phyloP scores from a whole-genome alignment of 37 sponge, comb jelly and placozoan genomes.

The Aplysina aerophoba region DNA sequence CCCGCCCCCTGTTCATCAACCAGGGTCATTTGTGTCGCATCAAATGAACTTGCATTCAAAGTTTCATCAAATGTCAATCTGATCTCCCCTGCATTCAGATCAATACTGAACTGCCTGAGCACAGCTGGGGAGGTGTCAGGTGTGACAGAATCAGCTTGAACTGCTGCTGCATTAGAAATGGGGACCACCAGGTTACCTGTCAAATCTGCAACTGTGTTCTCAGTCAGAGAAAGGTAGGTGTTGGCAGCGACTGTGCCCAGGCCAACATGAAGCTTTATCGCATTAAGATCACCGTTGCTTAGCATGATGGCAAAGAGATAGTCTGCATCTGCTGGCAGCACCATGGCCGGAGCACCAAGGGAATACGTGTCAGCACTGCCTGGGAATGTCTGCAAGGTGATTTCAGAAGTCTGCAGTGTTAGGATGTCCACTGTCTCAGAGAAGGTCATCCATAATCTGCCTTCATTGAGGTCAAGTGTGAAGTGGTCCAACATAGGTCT shows the following conservation, averaged over 20 bases:
- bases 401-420: constrained; percentile 41
- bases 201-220: constrained; percentile 63
- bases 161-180: constrained; percentile 38
- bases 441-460: constrained; percentile 73
- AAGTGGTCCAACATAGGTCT: constrained; percentile 51
- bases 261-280: constrained; percentile 58
- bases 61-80: constrained; percentile 78
- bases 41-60: constrained; percentile 58
- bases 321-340: constrained; percentile 82
- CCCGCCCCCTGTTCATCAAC: constrained; percentile 43
- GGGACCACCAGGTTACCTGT: constrained; percentile 60
- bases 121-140: constrained; percentile 52
- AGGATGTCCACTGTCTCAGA: constrained; percentile 79
- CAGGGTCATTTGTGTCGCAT: constrained; percentile 53
- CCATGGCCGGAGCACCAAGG: constrained; percentile 39
- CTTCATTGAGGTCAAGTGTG: constrained; percentile 71
- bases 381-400: constrained; percentile 40
- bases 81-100: constrained; percentile 69
- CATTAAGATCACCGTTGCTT: constrained; percentile 61
- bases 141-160: constrained; percentile 31
- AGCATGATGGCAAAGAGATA: constrained; percentile 59
- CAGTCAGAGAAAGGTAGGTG: constrained; percentile 67
- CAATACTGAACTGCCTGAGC: constrained; percentile 59
- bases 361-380: constrained; percentile 36
- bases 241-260: constrained; percentile 64